These are phyloP conservation scores for Solenopsis invicta DNA, from an alignment of 1,140 invertebrate species.

Conservation along the genomic window DNA sequence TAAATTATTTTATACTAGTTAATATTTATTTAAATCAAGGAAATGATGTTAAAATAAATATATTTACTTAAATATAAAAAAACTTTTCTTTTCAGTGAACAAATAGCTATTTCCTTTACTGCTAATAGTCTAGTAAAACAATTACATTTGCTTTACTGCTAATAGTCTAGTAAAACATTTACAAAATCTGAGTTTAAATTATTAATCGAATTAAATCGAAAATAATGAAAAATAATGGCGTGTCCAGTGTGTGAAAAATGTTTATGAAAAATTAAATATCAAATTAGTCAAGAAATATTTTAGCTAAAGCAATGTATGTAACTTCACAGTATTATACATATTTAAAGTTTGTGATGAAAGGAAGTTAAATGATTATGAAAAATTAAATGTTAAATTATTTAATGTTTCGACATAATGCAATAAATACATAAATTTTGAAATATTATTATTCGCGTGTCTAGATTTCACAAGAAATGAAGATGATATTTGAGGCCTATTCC, in stretches of 20 bases:
- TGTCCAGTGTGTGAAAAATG: neutral
- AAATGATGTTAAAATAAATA: no score
- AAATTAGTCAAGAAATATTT: neutral
- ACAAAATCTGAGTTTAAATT: neutral
- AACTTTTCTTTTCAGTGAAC: no score
- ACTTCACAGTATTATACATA: neutral
- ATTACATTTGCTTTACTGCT: no score
- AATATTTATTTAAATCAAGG: no score
- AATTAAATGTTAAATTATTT: neutral
- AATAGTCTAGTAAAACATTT: neutral
- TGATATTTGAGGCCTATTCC: neutral
- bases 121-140: neutral
- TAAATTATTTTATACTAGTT: no score
- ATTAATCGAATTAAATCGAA: conserved; percentile 14
- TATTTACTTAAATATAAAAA: neutral
- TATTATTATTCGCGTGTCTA: neutral
- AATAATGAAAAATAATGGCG: neutral
- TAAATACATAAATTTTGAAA: neutral
- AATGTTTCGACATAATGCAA: neutral
- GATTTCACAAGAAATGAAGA: neutral
- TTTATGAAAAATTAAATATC: neutral
- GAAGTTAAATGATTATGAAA: no score
- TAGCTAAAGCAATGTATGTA: neutral
- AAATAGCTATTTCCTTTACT: no score
- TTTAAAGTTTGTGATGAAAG: neutral